A percentile compares a stretch with the other conserved stretches of the same genome.
These are phyloP conservation scores for Leptocoma aspasia DNA, from an alignment of 2,113 vertebrate species.

Conservation along the genomic window DNA sequence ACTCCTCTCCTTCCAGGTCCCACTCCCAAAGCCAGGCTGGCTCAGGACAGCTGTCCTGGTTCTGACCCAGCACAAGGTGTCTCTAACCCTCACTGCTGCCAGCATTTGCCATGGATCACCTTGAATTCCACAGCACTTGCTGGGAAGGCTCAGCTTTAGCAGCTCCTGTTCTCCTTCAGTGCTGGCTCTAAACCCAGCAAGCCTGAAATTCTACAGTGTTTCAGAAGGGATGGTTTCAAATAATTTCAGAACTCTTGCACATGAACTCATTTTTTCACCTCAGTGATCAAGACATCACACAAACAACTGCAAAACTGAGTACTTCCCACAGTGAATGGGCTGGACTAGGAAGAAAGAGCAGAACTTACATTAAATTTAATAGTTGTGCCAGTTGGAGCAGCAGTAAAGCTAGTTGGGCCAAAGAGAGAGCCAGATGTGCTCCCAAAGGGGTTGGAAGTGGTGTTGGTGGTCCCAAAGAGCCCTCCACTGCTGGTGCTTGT, in stretches of 20 bases:
- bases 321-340: rapidly evolving
- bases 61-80: rapidly evolving
- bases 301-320: not conserved
- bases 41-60: not conserved
- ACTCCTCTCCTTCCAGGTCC: rapidly evolving
- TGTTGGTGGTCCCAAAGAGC: slow-evolving; percentile 91
- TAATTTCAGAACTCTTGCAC: not conserved
- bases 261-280: not conserved
- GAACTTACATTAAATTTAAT: slow-evolving; percentile 93
- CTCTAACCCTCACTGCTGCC: not conserved
- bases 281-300: not conserved
- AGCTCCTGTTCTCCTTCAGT: not conserved
- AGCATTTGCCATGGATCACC: not conserved
- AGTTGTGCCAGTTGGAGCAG: slow-evolving; percentile 88
- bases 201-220: rapidly evolving
- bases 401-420: slow-evolving; percentile 84
- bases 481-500: slow-evolving; percentile 90
- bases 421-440: slow-evolving; percentile 85
- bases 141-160: not conserved
- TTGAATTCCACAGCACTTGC: not conserved
- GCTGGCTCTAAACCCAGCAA: not conserved
- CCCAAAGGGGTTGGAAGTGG: slow-evolving; percentile 91
- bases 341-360: not conserved
- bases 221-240: not conserved
- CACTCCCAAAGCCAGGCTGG: not conserved